Base-by-base conservation (phyloP, 2,113 vertebrate species). In the Calyptommatus sinebrachiatus region DNA sequence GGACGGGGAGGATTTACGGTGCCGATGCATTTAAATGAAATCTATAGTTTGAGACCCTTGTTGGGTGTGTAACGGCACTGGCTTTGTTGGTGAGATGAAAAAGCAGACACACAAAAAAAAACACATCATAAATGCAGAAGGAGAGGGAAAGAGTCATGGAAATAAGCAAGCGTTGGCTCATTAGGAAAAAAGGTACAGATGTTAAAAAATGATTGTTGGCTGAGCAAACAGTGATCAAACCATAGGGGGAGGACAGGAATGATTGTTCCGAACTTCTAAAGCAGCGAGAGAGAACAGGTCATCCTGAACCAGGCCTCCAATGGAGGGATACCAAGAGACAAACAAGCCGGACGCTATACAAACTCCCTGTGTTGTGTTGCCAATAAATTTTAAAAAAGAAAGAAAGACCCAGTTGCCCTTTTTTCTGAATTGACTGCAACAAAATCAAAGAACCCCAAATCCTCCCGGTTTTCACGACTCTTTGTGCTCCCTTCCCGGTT, bases 401-500 rank as follows among this genome's bases (percentile, higher is more conserved):
- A 72, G 35, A 41, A 65, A n/a, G n/a, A n/a, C n/a, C 14, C 78
- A 28, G 2, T 77, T 26, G 31, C 20, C 85, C 35, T 41, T 24
- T 66, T 80, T 78, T 73, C 67, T 74, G 5, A 79, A 61, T 80
- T n/a, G 0, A 87, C 84, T 82, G 76, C 83, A 80, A 78, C 83
- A 79, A 81, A 81, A 76, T 85, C 84, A 85, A 78, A 89, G 76
- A 8, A 28, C 1, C 22, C 11, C 4, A 2, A 57, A 46, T 84
- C 81, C 84, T 83, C 71, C 67, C 53, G 29, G 71, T 22, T 71
- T 76, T 65, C 62, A 48, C 31, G 41, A 74, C 48, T 88, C 29
- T 80, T 50, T 73, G 78, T 10, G 2, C 6, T 3, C 4, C 16
- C 6, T 76, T 1, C 1, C 0, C 28, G 8, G 26, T 9, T 41